phyloP scores from a whole-genome alignment of 2,797 vertebrate genomes.

The Protonibea diacanthus region DNA sequence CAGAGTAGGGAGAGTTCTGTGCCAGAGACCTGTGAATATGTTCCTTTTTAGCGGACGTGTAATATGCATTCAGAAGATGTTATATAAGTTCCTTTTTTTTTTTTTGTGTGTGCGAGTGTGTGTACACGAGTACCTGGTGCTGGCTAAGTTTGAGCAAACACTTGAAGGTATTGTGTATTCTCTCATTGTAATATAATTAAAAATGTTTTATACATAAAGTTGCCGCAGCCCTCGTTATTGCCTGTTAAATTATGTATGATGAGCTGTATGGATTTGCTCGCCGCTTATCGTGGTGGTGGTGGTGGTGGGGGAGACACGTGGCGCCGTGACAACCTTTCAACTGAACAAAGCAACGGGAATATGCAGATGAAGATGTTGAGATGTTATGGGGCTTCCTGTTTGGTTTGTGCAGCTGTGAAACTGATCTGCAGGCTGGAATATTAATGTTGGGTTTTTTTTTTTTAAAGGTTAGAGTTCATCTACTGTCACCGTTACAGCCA shows the following conservation, averaged over 20 bases:
- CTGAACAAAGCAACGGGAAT: slow-evolving; percentile 48
- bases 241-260: neutral
- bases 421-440: slow-evolving; percentile 41
- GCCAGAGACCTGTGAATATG: slow-evolving; percentile 89
- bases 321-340: slow-evolving; percentile 5
- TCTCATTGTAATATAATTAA: slow-evolving; percentile 94
- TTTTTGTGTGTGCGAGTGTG: slow-evolving; percentile 68
- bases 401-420: slow-evolving; percentile 67
- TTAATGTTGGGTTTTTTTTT: neutral
- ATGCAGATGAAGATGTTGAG: slow-evolving; percentile 47
- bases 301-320: neutral
- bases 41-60: slow-evolving; percentile 81
- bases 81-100: slow-evolving; percentile 78
- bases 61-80: slow-evolving; percentile 85
- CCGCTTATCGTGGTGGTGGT: too few relatives aligned
- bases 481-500: neutral
- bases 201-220: slow-evolving; percentile 90
- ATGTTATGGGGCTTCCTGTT: slow-evolving; percentile 66
- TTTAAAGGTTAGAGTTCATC: slow-evolving; percentile 53
- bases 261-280: neutral
- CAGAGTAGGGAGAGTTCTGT: slow-evolving; percentile 85
- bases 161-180: slow-evolving; percentile 87
- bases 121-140: slow-evolving; percentile 83
- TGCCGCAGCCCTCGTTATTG: slow-evolving; percentile 50
- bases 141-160: slow-evolving; percentile 83